Conservation (phyloP, 2,113 vertebrate species). For the Prochilodus magdalenae region DNA sequence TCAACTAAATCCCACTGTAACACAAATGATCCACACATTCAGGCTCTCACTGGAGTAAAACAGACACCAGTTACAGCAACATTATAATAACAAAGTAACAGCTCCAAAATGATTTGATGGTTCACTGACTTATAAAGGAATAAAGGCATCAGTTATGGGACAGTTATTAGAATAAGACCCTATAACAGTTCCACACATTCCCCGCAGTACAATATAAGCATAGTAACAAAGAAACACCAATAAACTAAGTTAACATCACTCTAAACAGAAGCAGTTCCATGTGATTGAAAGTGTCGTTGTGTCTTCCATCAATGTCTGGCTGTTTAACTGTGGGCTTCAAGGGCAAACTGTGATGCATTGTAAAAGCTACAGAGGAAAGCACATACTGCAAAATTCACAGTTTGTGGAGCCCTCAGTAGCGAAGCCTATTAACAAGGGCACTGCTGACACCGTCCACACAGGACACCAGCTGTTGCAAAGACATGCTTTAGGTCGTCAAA, state of each 20-base stretch:
- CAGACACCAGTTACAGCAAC: background rate
- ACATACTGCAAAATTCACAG: background rate
- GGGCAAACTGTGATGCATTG: background rate
- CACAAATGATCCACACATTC: background rate
- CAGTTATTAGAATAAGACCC: background rate
- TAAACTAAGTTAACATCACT: background rate
- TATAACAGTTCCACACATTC: background rate
- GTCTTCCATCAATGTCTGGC: background rate
- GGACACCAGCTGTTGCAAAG: background rate
- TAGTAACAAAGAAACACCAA: background rate
- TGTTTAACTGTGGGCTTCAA: background rate
- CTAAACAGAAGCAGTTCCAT: too few relatives aligned
- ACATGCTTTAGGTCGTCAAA: too few relatives aligned
- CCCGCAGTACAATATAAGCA: background rate
- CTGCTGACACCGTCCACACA: background rate
- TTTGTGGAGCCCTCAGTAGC: background rate
- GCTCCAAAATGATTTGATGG: too few relatives aligned
- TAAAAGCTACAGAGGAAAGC: background rate
- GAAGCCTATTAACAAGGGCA: background rate
- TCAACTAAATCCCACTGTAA: background rate
- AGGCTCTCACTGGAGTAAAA: background rate
- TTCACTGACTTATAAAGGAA: too few relatives aligned
- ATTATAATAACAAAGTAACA: too few relatives aligned
- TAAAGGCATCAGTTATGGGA: background rate
- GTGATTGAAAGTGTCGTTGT: slow-evolving; percentile 1